Evolutionary conservation across 2,797 vertebrate species (phyloP).

Genomic region (Hafferia zeledoni): DNA sequence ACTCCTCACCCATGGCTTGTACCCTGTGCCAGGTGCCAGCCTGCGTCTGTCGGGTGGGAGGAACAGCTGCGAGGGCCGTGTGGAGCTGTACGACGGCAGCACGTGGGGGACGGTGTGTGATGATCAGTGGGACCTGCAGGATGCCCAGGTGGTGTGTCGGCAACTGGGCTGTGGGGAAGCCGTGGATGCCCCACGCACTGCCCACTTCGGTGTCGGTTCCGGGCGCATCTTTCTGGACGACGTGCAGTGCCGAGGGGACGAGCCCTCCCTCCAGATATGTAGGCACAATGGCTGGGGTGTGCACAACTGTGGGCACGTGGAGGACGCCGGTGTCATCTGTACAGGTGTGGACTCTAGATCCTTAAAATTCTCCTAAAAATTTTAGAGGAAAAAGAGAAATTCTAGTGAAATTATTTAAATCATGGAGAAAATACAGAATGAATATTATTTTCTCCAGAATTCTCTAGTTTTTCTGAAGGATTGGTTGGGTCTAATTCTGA

Average conservation of each 20-base stretch:
- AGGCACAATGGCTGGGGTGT: conserved; percentile 51
- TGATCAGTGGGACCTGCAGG: conserved; percentile 23
- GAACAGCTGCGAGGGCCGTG: conserved; percentile 55
- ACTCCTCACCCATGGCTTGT: rapidly evolving
- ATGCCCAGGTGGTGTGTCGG: conserved; percentile 51
- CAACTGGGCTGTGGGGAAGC: conserved; percentile 64
- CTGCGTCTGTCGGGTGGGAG: conserved; percentile 37
- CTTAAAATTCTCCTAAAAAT: too few species aligned
- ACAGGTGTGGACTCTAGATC: background rate
- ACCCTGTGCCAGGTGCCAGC: background rate
- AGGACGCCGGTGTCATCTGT: conserved; percentile 64
- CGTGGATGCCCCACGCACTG: background rate
- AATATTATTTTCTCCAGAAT: too few species aligned
- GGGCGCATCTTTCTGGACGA: conserved; percentile 50
- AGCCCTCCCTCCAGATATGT: conserved; percentile 58
- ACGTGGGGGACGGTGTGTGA: conserved; percentile 70
- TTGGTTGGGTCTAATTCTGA: too few species aligned
- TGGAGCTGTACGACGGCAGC: conserved; percentile 41
- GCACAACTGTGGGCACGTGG: conserved; percentile 61
- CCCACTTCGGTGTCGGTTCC: background rate
- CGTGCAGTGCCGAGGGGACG: conserved; percentile 25
- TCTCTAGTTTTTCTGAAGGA: too few species aligned
- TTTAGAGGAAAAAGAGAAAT: too few species aligned
- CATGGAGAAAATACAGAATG: too few species aligned
- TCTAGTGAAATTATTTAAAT: too few species aligned